Evolutionary conservation across 1,140 invertebrate species (phyloP), one percentile per base, ranked within the genome.

Genomic region (Drosophila nikananu): DNA sequence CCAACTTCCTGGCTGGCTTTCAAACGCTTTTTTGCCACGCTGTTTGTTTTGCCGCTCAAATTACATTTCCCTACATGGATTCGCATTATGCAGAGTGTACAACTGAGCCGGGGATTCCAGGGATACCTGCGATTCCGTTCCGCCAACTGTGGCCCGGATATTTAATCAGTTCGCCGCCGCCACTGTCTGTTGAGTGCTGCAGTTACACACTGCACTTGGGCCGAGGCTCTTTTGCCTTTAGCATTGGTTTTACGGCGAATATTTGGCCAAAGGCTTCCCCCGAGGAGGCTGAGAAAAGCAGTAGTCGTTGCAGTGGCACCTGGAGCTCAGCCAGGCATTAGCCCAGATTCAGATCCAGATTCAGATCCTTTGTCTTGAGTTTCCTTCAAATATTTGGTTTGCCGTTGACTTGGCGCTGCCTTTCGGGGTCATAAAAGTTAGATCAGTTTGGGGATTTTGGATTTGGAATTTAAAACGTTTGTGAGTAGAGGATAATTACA

Each of bases 21-120:
- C 67, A 73, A 58, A 15, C 41, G 46, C 44, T 19, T 35, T 51
- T 44, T 12, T 27, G 55, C 65, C 55, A 57, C 54, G 57, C 78
- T 87, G 84, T 87, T 89, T 90, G 78, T 73, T 90, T 79, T 81
- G 63, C 57, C 83, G 70, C 76, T 90, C 81, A 89, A 90, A 89
- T 89, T 89, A 82, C 86, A 90, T 90, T 90, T 89, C 55, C 78
- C 81, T 67, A 68, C 84, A 83, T 77, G 77, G 61, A 83, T 70
- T 68, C 77, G 44, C 71, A 87, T 77, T 80, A 73, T 80, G 83
- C 83, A 63, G 79, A 82, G 68, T 78, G 60, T 68, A 67, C 64
- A 71, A 64, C 67, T 70, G 42, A 55, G 74, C 58, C 42, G 37
- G 70, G 61, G 60, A 46, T 65, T 41, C 55, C 13, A 12, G 54